Conservation (phyloP, 1,140 invertebrate species). For the Sinella curviseta region DNA sequence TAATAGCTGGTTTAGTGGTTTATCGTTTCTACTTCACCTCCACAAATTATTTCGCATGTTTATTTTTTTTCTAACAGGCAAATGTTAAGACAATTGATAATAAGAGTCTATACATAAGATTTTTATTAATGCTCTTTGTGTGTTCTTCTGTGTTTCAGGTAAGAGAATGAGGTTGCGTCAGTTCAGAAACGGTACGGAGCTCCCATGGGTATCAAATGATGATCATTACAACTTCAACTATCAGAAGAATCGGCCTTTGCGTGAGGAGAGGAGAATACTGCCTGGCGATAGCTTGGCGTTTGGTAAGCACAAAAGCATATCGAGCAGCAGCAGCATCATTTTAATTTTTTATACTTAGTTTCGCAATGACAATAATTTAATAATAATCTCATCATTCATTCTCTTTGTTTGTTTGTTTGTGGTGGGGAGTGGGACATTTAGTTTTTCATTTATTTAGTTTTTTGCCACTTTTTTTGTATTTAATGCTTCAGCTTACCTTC, state of each 20-base stretch:
- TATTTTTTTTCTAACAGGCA: too few relatives aligned
- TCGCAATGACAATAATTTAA: constrained; percentile 48
- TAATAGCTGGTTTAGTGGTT: too few relatives aligned
- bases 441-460: too few relatives aligned
- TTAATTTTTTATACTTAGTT: too few relatives aligned
- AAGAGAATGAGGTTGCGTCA: constrained; percentile 75
- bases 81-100: too few relatives aligned
- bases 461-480: too few relatives aligned
- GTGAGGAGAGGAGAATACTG: constrained; percentile 69
- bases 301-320: constrained; percentile 68
- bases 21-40: too few relatives aligned
- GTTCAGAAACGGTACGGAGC: constrained; percentile 72
- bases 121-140: background rate
- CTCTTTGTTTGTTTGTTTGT: constrained; percentile 1
- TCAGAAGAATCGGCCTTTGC: constrained; percentile 73
- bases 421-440: too few relatives aligned
- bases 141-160: constrained; percentile 54
- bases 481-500: too few relatives aligned
- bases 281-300: constrained; percentile 80
- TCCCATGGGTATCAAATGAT: constrained; percentile 65
- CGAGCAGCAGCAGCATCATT: constrained; percentile 45
- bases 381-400: background rate
- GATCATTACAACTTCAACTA: constrained; percentile 78
- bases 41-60: too few relatives aligned
- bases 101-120: too few relatives aligned